A percentile compares a stretch with the other conserved stretches of the same genome.
phyloP scores from a whole-genome alignment of 2,113 vertebrate genomes.

The Clarias batrachus region DNA sequence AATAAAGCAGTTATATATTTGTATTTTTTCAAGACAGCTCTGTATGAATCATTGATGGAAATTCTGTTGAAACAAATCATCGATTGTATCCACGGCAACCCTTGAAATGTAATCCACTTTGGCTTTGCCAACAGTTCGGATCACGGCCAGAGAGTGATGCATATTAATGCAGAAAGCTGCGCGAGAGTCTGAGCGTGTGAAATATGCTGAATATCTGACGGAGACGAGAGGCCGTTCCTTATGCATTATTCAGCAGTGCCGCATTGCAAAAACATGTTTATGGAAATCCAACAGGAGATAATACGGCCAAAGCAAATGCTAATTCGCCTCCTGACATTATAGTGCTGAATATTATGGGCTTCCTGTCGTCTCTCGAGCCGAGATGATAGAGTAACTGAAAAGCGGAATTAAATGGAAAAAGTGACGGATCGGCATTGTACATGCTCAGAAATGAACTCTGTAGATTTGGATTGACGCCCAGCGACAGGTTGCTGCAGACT shows the following conservation, averaged over 20 bases:
- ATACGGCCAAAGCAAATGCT: slow-evolving; percentile 68
- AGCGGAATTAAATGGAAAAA: slow-evolving; percentile 67
- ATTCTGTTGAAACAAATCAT: slow-evolving; percentile 42
- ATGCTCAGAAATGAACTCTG: slow-evolving; percentile 13
- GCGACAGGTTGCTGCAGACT: neutral
- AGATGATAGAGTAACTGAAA: slow-evolving; percentile 65
- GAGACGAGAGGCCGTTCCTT: slow-evolving; percentile 51
- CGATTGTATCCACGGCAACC: slow-evolving; percentile 35
- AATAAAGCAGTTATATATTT: neutral
- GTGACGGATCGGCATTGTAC: slow-evolving; percentile 10
- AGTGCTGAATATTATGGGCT: slow-evolving; percentile 64
- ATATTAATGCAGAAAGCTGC: slow-evolving; percentile 64
- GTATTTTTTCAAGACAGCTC: slow-evolving; percentile 19
- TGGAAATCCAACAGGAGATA: slow-evolving; percentile 75
- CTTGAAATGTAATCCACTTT: slow-evolving; percentile 24
- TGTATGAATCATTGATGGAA: slow-evolving; percentile 48
- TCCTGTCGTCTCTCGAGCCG: slow-evolving; percentile 61
- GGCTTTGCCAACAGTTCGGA: slow-evolving; percentile 49
- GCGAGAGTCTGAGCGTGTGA: slow-evolving; percentile 63
- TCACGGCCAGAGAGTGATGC: slow-evolving; percentile 57
- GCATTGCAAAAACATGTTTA: slow-evolving; percentile 70
- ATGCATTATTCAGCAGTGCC: slow-evolving; percentile 70
- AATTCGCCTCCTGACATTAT: slow-evolving; percentile 69
- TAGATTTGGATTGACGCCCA: neutral
- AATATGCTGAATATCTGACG: slow-evolving; percentile 68